Evolutionary conservation across 2,888 invertebrate genomes (phyloP), one percentile per base, ranked within the genome.

Genomic region (Lysandra coridon): DNA sequence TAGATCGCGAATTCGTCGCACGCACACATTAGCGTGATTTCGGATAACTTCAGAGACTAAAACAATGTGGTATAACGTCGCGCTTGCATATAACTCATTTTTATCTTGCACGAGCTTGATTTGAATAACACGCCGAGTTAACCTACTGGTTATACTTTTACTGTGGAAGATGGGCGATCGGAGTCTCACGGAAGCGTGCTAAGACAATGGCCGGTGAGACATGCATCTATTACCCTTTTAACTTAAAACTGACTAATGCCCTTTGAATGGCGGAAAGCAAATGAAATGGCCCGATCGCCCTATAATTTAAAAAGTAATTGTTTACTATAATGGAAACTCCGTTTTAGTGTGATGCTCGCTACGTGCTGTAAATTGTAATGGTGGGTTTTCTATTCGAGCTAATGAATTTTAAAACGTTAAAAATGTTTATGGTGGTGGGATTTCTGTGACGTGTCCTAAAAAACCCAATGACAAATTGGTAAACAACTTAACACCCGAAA

Each of bases 191-290:
- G 94, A 94, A 94, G 90, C 90, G 90, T 91, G 87, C 84, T 89
- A 88, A 93, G 92, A 93, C 94, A 93, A 93, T 93, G 88, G 90
- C 86, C 88, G 89, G 90, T 92, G 91, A 92, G 90, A 88, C 91
- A 89, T 92, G 94, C 93, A 93, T 93, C 92, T 90, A 93, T 92
- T 92, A 91, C 90, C 91, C 90, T 90, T 91, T 91, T 88, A 89
- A 87, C 84, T 86, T 87, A 84, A 85, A 87, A 86, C 87, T 85
- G 87, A 86, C 85, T 88, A 86, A 84, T 89, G 87, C 89, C 88
- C 89, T 89, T 92, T 90, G 86, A 88, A 87, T 85, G 84, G 84
- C 82, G 82, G 82, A 86, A 84, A 84, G 86, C 89, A 87, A 89
- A 87, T 86, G 85, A 85, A 87, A 83, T 83, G 81, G 79, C 82